Base-by-base conservation (phyloP, 2,113 vertebrate genomes). In the Cricetomys ansorgei region DNA sequence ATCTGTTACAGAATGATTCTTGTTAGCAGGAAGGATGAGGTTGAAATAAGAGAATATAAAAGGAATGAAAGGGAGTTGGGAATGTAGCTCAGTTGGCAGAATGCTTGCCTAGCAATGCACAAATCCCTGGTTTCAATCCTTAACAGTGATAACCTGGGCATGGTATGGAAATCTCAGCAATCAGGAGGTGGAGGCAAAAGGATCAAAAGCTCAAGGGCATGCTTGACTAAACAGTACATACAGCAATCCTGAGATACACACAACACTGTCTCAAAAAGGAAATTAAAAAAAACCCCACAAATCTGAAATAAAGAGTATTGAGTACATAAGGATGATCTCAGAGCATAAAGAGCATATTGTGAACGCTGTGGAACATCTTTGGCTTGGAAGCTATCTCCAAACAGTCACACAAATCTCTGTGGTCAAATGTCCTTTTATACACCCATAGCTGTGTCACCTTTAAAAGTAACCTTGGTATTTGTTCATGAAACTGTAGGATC, bases 401-500 rank as follows among this genome's bases (percentile, higher is more conserved):
- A 87, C 27, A 95, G 83, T 90, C 91, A 50, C 27, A 23, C 59
- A 92, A 91, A 72, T 95, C 87, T 93, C 84, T 40, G 73, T 31
- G 45, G 59, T 96, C 91, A 96, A 73, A 2, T 67, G 59, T 62
- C 25, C 53, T 96, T 92, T 88, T 97, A 97, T 91, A 88, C 5
- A 93, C 29, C 3, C 31, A 65, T 48, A 55, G 43, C 87, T 87
- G 4, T 77, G 13, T 90, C 64, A 90, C 34, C 76, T 62, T 95
- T 94, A 81, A 75, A 70, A 94, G 59, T 83, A 92, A 94, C 89
- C 53, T 88, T 88, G 17, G 15, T 94, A 88, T 96, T 96, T 94
- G 69, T 93, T 93, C 21, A 65, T 88, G 25, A 97, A 93, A 93
- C 37, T 77, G 88, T 5, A 93, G 45, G 53, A 94, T 86, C 45